A percentile compares a stretch with the other conserved stretches of the same genome.
phyloP scores from a whole-genome alignment of 2,797 vertebrate species.

The Sebastes glaucus region DNA sequence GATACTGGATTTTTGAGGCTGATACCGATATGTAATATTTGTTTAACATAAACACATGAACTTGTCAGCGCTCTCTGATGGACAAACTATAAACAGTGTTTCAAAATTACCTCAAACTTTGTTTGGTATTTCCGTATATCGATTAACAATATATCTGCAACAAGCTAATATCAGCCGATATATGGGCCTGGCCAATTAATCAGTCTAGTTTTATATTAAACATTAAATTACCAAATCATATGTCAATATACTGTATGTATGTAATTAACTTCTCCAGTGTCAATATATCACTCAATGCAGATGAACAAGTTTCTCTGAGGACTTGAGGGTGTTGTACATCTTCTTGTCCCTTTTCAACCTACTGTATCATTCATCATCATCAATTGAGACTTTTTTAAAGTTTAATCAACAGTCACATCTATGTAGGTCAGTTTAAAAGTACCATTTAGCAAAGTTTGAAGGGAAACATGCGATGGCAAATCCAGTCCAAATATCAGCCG shows the following conservation, averaged over 20 bases:
- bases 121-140: background rate
- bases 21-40: too few species aligned
- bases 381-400: background rate
- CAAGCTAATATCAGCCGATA: background rate
- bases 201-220: background rate
- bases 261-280: background rate
- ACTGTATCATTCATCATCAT: background rate
- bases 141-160: background rate
- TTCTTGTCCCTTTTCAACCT: background rate
- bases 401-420: constrained; percentile 1
- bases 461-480: background rate
- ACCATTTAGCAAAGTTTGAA: background rate
- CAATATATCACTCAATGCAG: constrained; percentile 1
- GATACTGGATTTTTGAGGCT: too few species aligned
- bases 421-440: background rate
- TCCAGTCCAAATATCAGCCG: constrained; percentile 5
- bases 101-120: background rate
- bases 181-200: background rate
- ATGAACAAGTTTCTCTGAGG: background rate
- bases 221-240: background rate
- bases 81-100: background rate
- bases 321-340: background rate
- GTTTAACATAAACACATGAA: background rate
- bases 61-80: background rate
- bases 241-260: background rate